These are phyloP conservation scores for Arge pagana DNA, from an alignment of 2,888 invertebrate genomes.

Conservation along the genomic window DNA sequence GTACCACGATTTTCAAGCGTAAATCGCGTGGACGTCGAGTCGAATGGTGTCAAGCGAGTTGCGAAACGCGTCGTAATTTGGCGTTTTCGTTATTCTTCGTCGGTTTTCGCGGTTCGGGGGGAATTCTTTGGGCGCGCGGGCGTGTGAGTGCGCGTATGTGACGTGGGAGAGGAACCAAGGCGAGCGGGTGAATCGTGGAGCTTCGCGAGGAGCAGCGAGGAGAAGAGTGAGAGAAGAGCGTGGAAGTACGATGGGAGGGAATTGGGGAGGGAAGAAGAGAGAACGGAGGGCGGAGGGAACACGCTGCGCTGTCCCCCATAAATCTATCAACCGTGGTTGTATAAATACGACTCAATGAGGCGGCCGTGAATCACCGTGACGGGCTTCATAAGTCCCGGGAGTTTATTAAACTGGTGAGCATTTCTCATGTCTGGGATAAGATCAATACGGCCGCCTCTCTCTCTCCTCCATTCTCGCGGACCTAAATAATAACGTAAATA, in stretches of 20 bases:
- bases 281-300: conserved; percentile 42
- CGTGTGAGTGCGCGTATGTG: conserved; percentile 25
- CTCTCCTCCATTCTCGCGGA: conserved; percentile 32
- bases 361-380: conserved; percentile 59
- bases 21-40: too few species aligned
- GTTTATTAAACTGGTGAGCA: conserved; percentile 60
- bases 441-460: conserved; percentile 56
- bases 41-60: too few species aligned
- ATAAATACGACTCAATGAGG: conserved; percentile 60
- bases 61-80: too few species aligned
- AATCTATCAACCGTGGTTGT: conserved; percentile 59
- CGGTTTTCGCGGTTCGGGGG: too few species aligned
- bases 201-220: conserved; percentile 20
- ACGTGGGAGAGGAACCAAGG: conserved; percentile 33
- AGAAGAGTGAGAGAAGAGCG: conserved; percentile 26
- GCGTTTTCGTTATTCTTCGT: too few species aligned
- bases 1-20: too few species aligned
- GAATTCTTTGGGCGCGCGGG: conserved; percentile 27
- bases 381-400: conserved; percentile 60
- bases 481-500: conserved; percentile 51
- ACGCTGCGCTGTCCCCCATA: conserved; percentile 59
- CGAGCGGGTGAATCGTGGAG: conserved; percentile 29
- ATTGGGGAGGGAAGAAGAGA: conserved; percentile 9
- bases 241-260: conserved; percentile 24
- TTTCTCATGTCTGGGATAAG: conserved; percentile 60